These are phyloP conservation scores for Oophaga sylvatica DNA, from an alignment of 2,797 vertebrate species.

Conservation along the genomic window DNA sequence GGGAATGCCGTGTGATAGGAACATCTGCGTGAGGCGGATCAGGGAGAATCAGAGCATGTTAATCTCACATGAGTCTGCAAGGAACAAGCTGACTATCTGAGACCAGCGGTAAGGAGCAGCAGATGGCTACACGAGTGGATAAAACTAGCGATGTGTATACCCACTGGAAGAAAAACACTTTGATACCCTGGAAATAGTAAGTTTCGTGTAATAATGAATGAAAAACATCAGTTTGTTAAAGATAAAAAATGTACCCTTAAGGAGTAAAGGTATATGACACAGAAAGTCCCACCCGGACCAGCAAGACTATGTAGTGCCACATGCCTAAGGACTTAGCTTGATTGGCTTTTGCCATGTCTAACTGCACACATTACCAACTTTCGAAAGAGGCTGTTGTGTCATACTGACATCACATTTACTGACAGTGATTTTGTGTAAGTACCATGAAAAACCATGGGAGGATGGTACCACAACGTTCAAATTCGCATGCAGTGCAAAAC, in stretches of 20 bases:
- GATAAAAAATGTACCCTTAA: background rate
- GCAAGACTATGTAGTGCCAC: too few relatives aligned
- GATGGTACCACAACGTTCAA: background rate
- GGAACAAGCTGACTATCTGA: conserved; percentile 22
- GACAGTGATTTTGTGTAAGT: background rate
- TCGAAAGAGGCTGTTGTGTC: background rate
- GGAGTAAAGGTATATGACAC: too few relatives aligned
- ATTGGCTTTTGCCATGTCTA: too few relatives aligned
- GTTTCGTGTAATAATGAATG: background rate
- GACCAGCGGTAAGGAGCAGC: conserved; percentile 21
- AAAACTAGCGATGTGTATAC: background rate
- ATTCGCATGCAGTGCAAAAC: background rate
- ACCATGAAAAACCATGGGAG: background rate
- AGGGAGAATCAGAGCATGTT: conserved; percentile 42
- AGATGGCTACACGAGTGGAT: conserved; percentile 38
- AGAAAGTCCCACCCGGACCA: too few relatives aligned
- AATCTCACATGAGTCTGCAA: conserved; percentile 43
- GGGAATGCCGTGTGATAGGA: conserved; percentile 43
- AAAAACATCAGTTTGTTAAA: background rate
- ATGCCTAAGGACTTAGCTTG: too few relatives aligned
- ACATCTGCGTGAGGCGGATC: conserved; percentile 51
- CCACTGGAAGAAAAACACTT: background rate
- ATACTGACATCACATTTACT: background rate
- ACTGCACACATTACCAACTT: too few relatives aligned
- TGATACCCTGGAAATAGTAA: background rate